A percentile compares a stretch with the other conserved stretches of the same genome.
These are phyloP conservation scores for Sinocyclocheilus maitianheensis DNA, from an alignment of 2,113 vertebrate species.

Conservation along the genomic window DNA sequence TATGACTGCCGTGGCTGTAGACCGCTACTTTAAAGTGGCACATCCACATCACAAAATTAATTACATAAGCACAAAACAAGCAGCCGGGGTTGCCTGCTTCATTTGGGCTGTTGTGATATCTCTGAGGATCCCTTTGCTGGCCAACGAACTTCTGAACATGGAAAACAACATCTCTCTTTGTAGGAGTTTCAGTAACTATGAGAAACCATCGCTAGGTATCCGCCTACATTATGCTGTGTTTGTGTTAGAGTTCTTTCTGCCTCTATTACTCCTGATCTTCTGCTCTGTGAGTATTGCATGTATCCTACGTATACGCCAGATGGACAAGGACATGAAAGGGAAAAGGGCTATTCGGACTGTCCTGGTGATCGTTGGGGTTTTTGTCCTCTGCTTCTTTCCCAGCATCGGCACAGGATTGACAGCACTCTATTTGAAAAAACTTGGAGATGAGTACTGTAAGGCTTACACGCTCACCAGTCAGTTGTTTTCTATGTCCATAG, in stretches of 20 bases:
- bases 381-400: constrained; percentile 72
- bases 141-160: constrained; percentile 57
- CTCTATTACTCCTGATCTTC: constrained; percentile 44
- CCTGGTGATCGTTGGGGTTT: constrained; percentile 61
- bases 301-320: constrained; percentile 24
- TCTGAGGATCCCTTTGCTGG: constrained; percentile 70
- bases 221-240: constrained; percentile 57
- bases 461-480: constrained; percentile 63
- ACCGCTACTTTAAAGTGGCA: constrained; percentile 79
- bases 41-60: constrained; percentile 73
- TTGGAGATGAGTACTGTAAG: constrained; percentile 26
- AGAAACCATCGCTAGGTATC: constrained; percentile 43
- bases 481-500: constrained; percentile 71
- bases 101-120: constrained; percentile 71
- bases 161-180: constrained; percentile 59
- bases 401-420: constrained; percentile 64
- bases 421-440: constrained; percentile 40
- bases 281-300: constrained; percentile 46
- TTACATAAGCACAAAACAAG: constrained; percentile 61
- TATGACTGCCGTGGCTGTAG: constrained; percentile 73
- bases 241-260: constrained; percentile 48
- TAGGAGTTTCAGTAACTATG: constrained; percentile 72
- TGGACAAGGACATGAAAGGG: constrained; percentile 45
- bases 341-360: constrained; percentile 70
- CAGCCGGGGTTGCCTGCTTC: constrained; percentile 38